Percentiles rank a stretch among this genome's conserved stretches.
phyloP scores from a whole-genome alignment of 2,797 vertebrate species.

The Cynodonichthys magdalenae region DNA sequence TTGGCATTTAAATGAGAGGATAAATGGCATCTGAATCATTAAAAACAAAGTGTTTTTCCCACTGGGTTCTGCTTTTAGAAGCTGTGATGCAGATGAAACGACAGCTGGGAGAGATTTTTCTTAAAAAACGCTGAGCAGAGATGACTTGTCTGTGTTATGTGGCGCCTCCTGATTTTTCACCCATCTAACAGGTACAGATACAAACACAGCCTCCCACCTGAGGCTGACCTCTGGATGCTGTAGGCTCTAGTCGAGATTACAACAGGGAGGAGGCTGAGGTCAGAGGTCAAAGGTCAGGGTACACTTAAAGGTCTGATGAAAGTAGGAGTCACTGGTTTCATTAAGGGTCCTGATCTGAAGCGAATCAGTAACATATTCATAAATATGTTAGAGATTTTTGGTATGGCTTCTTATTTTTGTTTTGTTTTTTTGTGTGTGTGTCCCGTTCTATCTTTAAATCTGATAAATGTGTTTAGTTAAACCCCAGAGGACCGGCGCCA shows the following conservation, averaged over 20 bases:
- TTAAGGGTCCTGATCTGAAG: too few relatives aligned
- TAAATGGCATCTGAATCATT: too few relatives aligned
- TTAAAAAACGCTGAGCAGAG: constrained; percentile 8
- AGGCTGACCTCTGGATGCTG: constrained; percentile 22
- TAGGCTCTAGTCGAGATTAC: constrained; percentile 52
- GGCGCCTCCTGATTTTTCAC: constrained; percentile 7
- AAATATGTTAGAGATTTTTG: too few relatives aligned
- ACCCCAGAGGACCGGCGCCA: neutral
- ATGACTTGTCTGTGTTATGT: constrained; percentile 4
- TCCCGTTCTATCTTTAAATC: neutral
- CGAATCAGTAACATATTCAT: neutral
- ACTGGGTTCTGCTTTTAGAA: too few relatives aligned
- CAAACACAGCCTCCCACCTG: constrained; percentile 33
- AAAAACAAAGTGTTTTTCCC: too few relatives aligned
- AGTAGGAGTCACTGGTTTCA: too few relatives aligned
- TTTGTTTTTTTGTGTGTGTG: too few relatives aligned
- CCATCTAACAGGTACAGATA: constrained; percentile 15
- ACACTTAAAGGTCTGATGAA: too few relatives aligned
- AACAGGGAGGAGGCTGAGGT: constrained; percentile 33
- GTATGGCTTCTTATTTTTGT: too few relatives aligned
- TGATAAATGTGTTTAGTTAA: constrained; percentile 1
- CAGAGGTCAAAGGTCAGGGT: neutral
- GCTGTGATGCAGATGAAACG: neutral
- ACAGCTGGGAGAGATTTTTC: neutral
- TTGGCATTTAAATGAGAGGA: too few relatives aligned